Evolutionary conservation across 2,888 invertebrate genomes (phyloP).

Genomic region (Ormyrus rosae): DNA sequence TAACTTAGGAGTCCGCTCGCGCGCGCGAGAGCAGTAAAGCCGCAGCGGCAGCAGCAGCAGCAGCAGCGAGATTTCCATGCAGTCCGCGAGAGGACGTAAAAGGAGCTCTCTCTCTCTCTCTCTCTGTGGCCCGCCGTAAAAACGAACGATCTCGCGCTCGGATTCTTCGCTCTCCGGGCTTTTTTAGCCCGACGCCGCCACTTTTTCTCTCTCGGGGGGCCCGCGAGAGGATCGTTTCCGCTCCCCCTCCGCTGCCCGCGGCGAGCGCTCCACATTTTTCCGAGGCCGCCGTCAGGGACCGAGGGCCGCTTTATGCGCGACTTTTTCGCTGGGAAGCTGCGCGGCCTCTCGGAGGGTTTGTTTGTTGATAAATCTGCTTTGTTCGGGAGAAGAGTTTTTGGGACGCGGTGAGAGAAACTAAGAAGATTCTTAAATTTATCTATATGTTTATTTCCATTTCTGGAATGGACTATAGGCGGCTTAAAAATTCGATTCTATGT

Average conservation of each 20-base stretch:
- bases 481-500: too few relatives aligned
- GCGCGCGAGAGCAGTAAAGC: constrained; percentile 63
- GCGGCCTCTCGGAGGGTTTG: too few relatives aligned
- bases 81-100: constrained; percentile 57
- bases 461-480: too few relatives aligned
- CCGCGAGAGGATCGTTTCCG: background rate
- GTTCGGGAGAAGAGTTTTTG: too few relatives aligned
- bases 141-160: constrained; percentile 60
- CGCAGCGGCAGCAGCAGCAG: constrained; percentile 43
- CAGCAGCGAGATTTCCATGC: constrained; percentile 66
- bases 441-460: too few relatives aligned
- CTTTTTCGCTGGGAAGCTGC: background rate
- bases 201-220: constrained; percentile 3
- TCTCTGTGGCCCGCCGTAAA: constrained; percentile 58
- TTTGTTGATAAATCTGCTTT: too few relatives aligned
- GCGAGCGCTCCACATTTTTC: constrained; percentile 11
- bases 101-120: constrained; percentile 37
- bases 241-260: background rate
- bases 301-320: background rate
- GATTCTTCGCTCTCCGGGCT: constrained; percentile 34
- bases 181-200: constrained; percentile 24
- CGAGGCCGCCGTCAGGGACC: background rate
- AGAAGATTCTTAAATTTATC: too few relatives aligned
- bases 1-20: constrained; percentile 66
- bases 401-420: too few relatives aligned